phyloP scores from a whole-genome alignment of 2,888 invertebrate genomes.

The Calameuta pallipes region DNA sequence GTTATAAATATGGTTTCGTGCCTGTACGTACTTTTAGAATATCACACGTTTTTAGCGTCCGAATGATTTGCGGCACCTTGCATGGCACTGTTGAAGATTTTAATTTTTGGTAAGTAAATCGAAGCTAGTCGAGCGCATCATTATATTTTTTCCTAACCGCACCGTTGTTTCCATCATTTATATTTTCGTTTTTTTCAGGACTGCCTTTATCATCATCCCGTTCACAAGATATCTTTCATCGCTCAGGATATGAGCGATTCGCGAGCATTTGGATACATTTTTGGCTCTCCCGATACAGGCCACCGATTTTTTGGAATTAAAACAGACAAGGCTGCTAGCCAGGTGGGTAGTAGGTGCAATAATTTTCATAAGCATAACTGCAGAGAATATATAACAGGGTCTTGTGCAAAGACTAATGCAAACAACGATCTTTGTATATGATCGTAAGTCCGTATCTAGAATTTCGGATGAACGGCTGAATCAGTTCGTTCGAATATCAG shows the following conservation, averaged over 20 bases:
- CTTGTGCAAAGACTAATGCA: too few relatives aligned
- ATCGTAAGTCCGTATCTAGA: too few relatives aligned
- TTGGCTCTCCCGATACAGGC: constrained; percentile 94
- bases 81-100: constrained; percentile 19
- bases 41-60: constrained; percentile 20
- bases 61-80: constrained; percentile 24
- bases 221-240: constrained; percentile 98
- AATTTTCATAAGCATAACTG: too few relatives aligned
- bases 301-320: constrained; percentile 99
- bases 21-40: constrained; percentile 9
- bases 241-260: constrained; percentile 98
- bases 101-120: constrained; percentile 15
- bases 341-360: constrained; percentile 69
- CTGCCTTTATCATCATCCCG: constrained; percentile 95
- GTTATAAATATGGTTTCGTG: too few relatives aligned
- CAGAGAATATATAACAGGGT: too few relatives aligned
- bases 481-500: too few relatives aligned
- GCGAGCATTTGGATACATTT: constrained; percentile 98
- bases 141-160: too few relatives aligned
- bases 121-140: neutral
- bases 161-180: too few relatives aligned
- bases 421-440: too few relatives aligned
- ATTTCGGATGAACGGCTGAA: too few relatives aligned
- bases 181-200: constrained; percentile 72
- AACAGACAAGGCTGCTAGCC: constrained; percentile 97